Base-by-base conservation (phyloP, 2,797 vertebrate species). In the Neoniphon sammara region DNA sequence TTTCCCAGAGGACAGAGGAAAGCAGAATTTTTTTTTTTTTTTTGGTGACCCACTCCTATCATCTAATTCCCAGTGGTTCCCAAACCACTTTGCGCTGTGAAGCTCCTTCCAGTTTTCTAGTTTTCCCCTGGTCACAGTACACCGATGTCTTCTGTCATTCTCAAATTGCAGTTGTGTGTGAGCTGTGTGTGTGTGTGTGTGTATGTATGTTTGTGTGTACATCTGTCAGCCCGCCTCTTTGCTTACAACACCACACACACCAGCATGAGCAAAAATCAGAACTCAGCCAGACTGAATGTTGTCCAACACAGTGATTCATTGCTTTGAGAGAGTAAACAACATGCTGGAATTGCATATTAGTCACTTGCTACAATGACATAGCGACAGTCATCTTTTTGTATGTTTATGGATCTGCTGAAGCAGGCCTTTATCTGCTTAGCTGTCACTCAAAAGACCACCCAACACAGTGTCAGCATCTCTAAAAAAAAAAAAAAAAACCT, bases 361-460 rank as follows among this genome's bases (percentile, higher is more conserved):
- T 85, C 67, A 85, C 60, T 77, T 50, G 18, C 64, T 64, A 84
- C 75, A 78, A 52, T 70, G 78, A 80, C 66, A 77, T 74, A 88
- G 58, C 64, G 54, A 75, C 66, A 42, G 60, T 49, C 63, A 53
- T 30, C 67, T 50, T 9, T 60, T 58, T 77, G 50, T 80, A 39
- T 85, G 61, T 83, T 82, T 83, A 69, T 31, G 27, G 60, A 73
- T 20, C 59, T 70, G 62, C 49, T 81, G 66, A 73, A 77, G 64
- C 57, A 46, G 44, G 15, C 61, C 66, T 83, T 73, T 87, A 68
- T 77, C 61, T 83, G 73, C 4, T 2, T 2, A 62, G 67, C 67
- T 80, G 84, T 86, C 86, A 82, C 27, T 78, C 85, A 84, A 71
- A 73, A 82, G 81, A 78, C 77, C 77, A 86, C 83, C 82, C 79